A percentile compares a stretch with the other conserved stretches of the same genome.
Evolutionary conservation across 1,140 invertebrate genomes (phyloP).

Genomic region (Drosophila novamexicana): DNA sequence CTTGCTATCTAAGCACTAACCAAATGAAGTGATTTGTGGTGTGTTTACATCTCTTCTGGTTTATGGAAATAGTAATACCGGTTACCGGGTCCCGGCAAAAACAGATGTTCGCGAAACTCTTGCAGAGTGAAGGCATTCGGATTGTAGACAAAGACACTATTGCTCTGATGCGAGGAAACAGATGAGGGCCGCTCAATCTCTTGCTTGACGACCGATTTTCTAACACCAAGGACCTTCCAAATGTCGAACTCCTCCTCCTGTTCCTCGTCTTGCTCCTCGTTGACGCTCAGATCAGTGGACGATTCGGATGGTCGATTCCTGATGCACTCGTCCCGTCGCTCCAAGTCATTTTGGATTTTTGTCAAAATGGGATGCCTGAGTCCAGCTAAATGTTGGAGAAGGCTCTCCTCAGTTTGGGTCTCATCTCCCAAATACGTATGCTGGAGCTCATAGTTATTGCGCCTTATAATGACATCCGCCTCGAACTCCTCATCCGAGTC

Average conservation of each 20-base stretch:
- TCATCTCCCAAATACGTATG: slow-evolving; percentile 30
- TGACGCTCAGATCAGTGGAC: not conserved
- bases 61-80: slow-evolving; percentile 63
- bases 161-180: not conserved
- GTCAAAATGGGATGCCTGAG: slow-evolving; percentile 46
- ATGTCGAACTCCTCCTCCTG: slow-evolving; percentile 57
- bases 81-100: slow-evolving; percentile 57
- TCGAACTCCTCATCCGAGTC: slow-evolving; percentile 54
- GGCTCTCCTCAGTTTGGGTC: slow-evolving; percentile 14
- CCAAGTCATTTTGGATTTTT: slow-evolving; percentile 7
- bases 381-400: slow-evolving; percentile 13
- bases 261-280: slow-evolving; percentile 11
- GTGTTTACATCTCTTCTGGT: slow-evolving; percentile 13
- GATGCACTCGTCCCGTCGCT: not conserved
- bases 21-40: too few species aligned
- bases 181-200: not conserved
- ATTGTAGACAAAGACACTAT: slow-evolving; percentile 36
- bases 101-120: slow-evolving; percentile 51
- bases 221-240: slow-evolving; percentile 44
- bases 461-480: slow-evolving; percentile 58
- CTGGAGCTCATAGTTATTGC: slow-evolving; percentile 50
- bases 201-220: not conserved
- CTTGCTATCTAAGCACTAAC: too few species aligned
- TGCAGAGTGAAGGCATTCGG: slow-evolving; percentile 53
- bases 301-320: not conserved